Conservation (phyloP, 2,888 invertebrate genomes). For the Scaptomyza cyrtandrae region DNA sequence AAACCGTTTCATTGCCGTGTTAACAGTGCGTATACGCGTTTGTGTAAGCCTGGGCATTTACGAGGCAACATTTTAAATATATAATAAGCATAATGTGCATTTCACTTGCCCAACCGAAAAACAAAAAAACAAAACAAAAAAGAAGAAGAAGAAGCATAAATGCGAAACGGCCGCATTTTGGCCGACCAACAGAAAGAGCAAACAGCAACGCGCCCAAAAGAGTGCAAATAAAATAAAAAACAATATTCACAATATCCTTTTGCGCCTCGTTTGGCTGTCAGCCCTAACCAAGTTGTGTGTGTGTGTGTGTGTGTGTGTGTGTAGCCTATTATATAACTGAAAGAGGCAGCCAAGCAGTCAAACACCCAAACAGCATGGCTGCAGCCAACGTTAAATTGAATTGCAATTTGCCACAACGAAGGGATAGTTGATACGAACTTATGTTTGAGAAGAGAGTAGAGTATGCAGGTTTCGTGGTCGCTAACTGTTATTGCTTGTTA, state of each 20-base stretch:
- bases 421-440: not conserved
- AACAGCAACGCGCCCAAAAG: conserved; percentile 16
- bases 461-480: conserved; percentile 26
- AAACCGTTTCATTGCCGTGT: not conserved
- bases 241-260: conserved; percentile 23
- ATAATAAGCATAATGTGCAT: conserved; percentile 56
- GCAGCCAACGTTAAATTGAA: not conserved
- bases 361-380: not conserved
- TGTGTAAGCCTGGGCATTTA: conserved; percentile 3
- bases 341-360: not conserved
- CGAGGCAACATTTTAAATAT: conserved; percentile 61
- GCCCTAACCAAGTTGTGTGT: not conserved
- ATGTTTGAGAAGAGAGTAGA: conserved; percentile 16
- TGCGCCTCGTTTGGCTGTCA: conserved; percentile 21
- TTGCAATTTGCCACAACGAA: not conserved
- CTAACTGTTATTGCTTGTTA: conserved; percentile 28
- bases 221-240: conserved; percentile 21
- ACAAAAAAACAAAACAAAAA: conserved; percentile 25
- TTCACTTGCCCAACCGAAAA: conserved; percentile 32
- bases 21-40: conserved; percentile 15
- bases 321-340: not conserved
- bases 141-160: conserved; percentile 20
- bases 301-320: not conserved
- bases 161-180: conserved; percentile 4
- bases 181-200: not conserved